Conservation (phyloP, 2,797 vertebrate species). For the Holocentrus rufus region DNA sequence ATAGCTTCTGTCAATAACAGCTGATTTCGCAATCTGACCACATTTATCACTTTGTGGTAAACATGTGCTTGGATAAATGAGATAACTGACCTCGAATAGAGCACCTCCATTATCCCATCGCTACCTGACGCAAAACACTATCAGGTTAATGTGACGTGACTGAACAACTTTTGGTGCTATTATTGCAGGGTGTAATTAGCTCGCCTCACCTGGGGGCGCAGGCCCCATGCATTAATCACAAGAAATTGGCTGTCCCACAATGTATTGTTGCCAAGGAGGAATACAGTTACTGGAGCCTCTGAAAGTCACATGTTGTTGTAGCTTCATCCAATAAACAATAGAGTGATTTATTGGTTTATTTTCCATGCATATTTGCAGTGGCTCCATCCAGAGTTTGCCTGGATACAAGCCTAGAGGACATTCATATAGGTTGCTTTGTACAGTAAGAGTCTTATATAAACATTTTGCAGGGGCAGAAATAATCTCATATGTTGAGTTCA, state of each 20-base stretch:
- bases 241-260: slow-evolving; percentile 36
- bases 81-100: slow-evolving; percentile 14
- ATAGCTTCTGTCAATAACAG: slow-evolving; percentile 40
- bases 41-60: slow-evolving; percentile 32
- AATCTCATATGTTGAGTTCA: too few species aligned
- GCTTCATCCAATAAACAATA: neutral
- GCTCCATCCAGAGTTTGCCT: slow-evolving; percentile 2
- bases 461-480: neutral
- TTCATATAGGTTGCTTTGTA: neutral
- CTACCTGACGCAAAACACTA: slow-evolving; percentile 37
- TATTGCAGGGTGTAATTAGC: slow-evolving; percentile 69
- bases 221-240: slow-evolving; percentile 54
- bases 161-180: slow-evolving; percentile 57
- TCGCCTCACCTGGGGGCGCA: slow-evolving; percentile 55
- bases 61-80: slow-evolving; percentile 40
- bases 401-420: slow-evolving; percentile 11
- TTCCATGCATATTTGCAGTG: neutral
- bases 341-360: slow-evolving; percentile 11
- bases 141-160: slow-evolving; percentile 67
- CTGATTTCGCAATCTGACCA: slow-evolving; percentile 57
- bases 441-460: too few species aligned
- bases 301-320: slow-evolving; percentile 3
- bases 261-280: slow-evolving; percentile 29
- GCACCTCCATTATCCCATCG: slow-evolving; percentile 16
- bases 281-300: slow-evolving; percentile 10